Evolutionary conservation across 2,113 vertebrate genomes (phyloP).

Genomic region (Mormyrus iriodes): DNA sequence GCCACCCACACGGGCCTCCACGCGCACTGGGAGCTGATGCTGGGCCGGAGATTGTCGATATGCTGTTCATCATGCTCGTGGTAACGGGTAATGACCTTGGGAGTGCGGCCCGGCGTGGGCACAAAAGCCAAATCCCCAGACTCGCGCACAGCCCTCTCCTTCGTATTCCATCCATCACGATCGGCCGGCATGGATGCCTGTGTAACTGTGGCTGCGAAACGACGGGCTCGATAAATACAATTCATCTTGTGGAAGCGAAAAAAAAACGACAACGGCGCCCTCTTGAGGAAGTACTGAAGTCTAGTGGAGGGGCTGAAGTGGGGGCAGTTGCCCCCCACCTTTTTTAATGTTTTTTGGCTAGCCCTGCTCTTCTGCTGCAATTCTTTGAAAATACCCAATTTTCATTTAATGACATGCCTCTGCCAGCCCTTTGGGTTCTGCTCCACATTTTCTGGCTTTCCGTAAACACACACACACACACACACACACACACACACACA

Average conservation of each 20-base stretch:
- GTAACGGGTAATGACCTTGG: conserved; percentile 33
- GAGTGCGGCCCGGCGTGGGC: not conserved
- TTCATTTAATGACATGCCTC: conserved; percentile 11
- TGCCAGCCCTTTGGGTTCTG: not conserved
- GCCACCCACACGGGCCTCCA: not conserved
- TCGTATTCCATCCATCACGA: conserved; percentile 46
- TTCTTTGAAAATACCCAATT: conserved; percentile 6
- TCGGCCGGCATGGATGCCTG: conserved; percentile 39
- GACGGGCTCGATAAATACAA: conserved; percentile 47
- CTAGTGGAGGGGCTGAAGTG: not conserved
- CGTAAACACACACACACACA: not conserved
- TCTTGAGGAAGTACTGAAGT: conserved; percentile 18
- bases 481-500: not conserved
- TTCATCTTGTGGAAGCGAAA: conserved; percentile 42
- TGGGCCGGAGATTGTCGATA: conserved; percentile 4
- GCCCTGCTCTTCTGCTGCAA: not conserved
- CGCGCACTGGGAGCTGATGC: not conserved
- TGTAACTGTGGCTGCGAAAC: conserved; percentile 43
- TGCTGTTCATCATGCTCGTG: conserved; percentile 25
- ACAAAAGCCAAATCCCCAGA: conserved; percentile 22
- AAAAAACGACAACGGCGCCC: conserved; percentile 35
- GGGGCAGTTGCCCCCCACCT: not conserved
- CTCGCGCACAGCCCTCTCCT: conserved; percentile 20
- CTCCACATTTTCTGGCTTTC: not conserved
- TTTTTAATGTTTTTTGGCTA: not conserved